phyloP scores from a whole-genome alignment of 2,113 vertebrate genomes.

The Engraulis encrasicolus region DNA sequence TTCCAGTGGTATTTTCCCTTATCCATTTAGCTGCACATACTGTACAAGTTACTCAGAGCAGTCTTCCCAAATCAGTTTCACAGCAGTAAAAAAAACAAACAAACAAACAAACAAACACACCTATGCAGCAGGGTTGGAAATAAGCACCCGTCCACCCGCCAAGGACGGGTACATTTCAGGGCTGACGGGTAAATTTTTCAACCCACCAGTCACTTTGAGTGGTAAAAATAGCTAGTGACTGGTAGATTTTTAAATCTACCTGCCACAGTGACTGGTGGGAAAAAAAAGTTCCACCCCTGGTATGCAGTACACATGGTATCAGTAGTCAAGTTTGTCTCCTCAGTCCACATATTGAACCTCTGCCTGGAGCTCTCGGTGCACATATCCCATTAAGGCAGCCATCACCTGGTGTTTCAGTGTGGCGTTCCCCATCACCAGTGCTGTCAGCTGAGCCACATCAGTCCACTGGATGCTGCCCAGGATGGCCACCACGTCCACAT shows the following conservation, averaged over 20 bases:
- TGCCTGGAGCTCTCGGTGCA: constrained; percentile 81
- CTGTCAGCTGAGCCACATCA: constrained; percentile 78
- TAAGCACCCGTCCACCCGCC: too few relatives aligned
- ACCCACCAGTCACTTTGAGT: too few relatives aligned
- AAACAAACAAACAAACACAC: not conserved
- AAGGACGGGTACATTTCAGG: too few relatives aligned
- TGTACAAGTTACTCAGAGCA: not conserved
- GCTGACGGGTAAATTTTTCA: too few relatives aligned
- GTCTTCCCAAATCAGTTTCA: not conserved
- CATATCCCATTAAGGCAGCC: constrained; percentile 75
- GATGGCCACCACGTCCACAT: constrained; percentile 62
- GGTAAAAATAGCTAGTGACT: too few relatives aligned
- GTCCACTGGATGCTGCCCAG: constrained; percentile 81
- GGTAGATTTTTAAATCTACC: too few relatives aligned
- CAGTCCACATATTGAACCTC: constrained; percentile 74
- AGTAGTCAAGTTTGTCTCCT: not conserved
- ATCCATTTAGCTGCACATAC: not conserved
- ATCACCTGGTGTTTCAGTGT: constrained; percentile 76
- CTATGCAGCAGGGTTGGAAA: too few relatives aligned
- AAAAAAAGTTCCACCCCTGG: too few relatives aligned
- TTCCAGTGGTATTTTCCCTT: not conserved
- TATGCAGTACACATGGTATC: not conserved
- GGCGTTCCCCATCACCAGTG: constrained; percentile 82
- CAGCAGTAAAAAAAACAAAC: not conserved
- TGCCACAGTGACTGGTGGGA: too few relatives aligned